Percentiles rank a stretch among this genome's conserved stretches.
Conservation (phyloP, 2,888 invertebrate species). For the Cylindroiulus punctatus region DNA sequence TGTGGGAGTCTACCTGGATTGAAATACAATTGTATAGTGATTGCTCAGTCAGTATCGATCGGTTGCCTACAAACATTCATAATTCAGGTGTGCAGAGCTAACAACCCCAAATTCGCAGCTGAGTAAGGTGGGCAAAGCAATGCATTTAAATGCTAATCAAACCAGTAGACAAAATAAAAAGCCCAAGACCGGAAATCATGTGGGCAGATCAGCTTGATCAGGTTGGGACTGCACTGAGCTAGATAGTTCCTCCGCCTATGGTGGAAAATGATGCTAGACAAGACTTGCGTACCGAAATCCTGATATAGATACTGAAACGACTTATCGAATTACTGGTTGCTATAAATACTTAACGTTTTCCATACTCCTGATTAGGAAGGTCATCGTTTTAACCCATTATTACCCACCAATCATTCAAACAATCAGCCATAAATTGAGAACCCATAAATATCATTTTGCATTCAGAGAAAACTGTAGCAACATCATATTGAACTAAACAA, state of each 20-base stretch:
- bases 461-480: not conserved
- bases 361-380: not conserved
- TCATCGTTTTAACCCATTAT: not conserved
- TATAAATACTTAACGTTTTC: not conserved
- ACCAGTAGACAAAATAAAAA: not conserved
- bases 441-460: not conserved
- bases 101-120: not conserved
- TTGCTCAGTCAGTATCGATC: not conserved
- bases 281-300: not conserved
- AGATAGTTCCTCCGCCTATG: not conserved
- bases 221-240: not conserved
- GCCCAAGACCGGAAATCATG: not conserved
- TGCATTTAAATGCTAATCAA: not conserved
- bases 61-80: too few species aligned
- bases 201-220: not conserved
- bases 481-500: too few species aligned
- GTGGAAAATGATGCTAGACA: not conserved
- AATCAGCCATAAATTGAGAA: too few species aligned
- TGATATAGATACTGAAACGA: not conserved
- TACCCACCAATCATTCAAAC: not conserved
- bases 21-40: not conserved
- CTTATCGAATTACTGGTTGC: not conserved
- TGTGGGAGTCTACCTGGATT: not conserved
- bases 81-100: not conserved
- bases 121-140: not conserved